phyloP scores from a whole-genome alignment of 2,797 vertebrate species.

The Sebastes kiyomatsui region DNA sequence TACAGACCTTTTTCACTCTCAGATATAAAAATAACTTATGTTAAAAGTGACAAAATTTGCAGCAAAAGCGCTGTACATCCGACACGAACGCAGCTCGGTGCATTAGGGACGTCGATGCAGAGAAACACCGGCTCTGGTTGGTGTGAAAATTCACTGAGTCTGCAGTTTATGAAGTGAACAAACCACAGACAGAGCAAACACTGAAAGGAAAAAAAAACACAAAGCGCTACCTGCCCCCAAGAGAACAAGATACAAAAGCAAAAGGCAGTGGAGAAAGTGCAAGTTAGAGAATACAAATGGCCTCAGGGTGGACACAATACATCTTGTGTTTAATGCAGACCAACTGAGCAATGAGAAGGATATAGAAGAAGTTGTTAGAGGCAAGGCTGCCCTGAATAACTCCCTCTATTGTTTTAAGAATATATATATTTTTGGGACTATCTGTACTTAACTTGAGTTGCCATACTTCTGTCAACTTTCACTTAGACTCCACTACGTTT shows the following conservation, averaged over 20 bases:
- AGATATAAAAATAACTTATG: neutral
- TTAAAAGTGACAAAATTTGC: neutral
- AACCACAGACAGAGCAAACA: slow-evolving; percentile 12
- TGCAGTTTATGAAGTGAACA: slow-evolving; percentile 26
- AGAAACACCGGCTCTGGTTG: neutral
- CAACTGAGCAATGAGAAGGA: neutral
- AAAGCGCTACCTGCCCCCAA: neutral
- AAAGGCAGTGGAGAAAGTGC: neutral
- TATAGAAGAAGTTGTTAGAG: neutral
- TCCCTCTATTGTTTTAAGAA: neutral
- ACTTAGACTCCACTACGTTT: too few species aligned
- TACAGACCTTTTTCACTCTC: neutral
- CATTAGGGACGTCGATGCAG: neutral
- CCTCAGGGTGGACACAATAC: slow-evolving; percentile 2
- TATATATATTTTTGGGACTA: neutral
- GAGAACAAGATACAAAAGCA: neutral
- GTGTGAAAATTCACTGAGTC: slow-evolving; percentile 15
- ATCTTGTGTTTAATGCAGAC: neutral
- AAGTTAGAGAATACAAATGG: neutral
- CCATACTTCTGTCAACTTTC: too few species aligned
- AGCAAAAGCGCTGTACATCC: neutral
- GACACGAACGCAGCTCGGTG: neutral
- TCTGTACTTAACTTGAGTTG: too few species aligned
- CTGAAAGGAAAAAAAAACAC: neutral
- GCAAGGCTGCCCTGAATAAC: neutral